Base-by-base conservation (phyloP, 1,140 invertebrate genomes). In the Drosophila kanapiae region DNA sequence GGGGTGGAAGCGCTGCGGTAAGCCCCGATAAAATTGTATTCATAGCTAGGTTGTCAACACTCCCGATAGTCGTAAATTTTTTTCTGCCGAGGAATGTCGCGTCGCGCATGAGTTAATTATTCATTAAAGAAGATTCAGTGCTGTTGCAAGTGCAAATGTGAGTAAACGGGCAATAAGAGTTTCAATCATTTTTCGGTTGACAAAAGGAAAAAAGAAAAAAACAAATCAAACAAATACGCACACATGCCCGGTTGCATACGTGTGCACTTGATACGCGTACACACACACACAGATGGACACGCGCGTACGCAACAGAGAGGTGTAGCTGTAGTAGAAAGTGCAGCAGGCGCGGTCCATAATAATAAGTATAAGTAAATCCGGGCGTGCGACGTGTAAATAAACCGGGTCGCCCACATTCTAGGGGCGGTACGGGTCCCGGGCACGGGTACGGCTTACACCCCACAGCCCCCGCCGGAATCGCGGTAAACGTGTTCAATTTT, bases 321-420 rank as follows among this genome's bases (percentile, higher is more conserved):
- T 60, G 58, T 56, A 43, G 83, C 67, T 61, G 80, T 87, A 56
- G 83, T 88, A 54, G 75, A 87, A 86, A 87, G 79, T 87, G 83
- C 71, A 64, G 62, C 61, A 82, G 82, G 83, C 76, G 84, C 83
- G 83, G 70, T 88, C 56, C 43, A 51, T 35, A 48, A 48, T 76
- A 47, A 65, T 38, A 56, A 42, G 35, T 57, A 62, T 62, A 43
- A 70, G 64, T 56, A 61, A 56, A 61, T 61, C 61, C 56, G 61
- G 61, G 29, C 58, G 37, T 74, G 61, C 38, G 69, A 63, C 70
- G 78, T 78, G 82, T 87, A 87, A 86, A 86, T 86, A 87, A 87
- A 86, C 83, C 82, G 82, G 83, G 83, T 81, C 75, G 79, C 67
- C 65, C 76, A 75, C 75, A 70, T 49, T 70, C 42, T 61, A 59